These are phyloP conservation scores for Ptilodon capucinus DNA, from an alignment of 2,888 invertebrate genomes.

Conservation along the genomic window DNA sequence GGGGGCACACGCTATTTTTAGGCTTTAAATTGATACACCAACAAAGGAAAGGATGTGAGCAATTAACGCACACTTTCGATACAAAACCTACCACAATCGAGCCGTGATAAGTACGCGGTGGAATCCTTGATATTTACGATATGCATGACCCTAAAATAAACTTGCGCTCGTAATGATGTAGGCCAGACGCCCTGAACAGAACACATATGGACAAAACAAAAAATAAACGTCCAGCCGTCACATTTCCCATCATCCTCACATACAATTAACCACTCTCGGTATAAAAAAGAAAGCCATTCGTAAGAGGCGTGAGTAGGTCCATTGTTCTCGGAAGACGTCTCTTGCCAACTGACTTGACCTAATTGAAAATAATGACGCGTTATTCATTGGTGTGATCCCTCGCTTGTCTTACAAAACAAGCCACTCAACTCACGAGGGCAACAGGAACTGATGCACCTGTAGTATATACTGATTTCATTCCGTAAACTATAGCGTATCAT, in stretches of 20 bases:
- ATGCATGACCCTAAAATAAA: constrained; percentile 45
- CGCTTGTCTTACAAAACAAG: constrained; percentile 62
- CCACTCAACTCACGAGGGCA: constrained; percentile 16
- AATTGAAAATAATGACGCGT: constrained; percentile 80
- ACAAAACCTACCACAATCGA: constrained; percentile 46
- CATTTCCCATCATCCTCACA: constrained; percentile 67
- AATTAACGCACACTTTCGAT: constrained; percentile 76
- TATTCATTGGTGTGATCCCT: constrained; percentile 66
- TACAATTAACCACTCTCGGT: constrained; percentile 68
- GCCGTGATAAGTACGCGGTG: constrained; percentile 34
- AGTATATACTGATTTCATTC: constrained; percentile 45
- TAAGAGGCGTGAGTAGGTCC: constrained; percentile 70
- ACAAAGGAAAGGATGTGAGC: constrained; percentile 78
- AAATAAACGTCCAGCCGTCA: constrained; percentile 57
- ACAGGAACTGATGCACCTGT: not conserved
- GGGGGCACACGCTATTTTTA: constrained; percentile 76
- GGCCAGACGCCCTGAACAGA: constrained; percentile 45
- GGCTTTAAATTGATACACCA: constrained; percentile 75
- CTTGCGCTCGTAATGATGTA: constrained; percentile 44
- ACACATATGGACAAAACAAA: constrained; percentile 39
- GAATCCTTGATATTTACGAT: constrained; percentile 42
- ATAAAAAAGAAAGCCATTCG: constrained; percentile 76
- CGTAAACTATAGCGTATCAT: constrained; percentile 62
- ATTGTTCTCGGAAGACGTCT: constrained; percentile 76
- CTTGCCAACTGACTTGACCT: constrained; percentile 74